Percentiles rank a stretch among this genome's conserved stretches.
These are phyloP conservation scores for Triplophysa tibetana DNA, from an alignment of 2,113 vertebrate species.

Conservation along the genomic window DNA sequence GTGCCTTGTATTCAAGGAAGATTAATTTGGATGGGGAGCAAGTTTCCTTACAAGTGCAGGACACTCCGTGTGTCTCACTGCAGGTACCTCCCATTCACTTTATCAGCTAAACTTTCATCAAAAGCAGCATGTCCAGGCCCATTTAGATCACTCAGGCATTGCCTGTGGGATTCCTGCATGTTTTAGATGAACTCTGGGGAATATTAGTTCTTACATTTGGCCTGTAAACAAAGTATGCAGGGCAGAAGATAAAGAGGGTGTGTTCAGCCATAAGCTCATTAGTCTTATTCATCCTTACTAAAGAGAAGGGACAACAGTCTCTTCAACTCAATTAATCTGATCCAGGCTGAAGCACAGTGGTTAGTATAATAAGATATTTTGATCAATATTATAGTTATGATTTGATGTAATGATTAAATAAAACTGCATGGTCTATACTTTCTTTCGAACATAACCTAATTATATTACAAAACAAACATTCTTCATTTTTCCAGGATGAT, in stretches of 20 bases:
- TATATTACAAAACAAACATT: too few species aligned
- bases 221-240: conserved; percentile 44
- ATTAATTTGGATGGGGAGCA: conserved; percentile 87
- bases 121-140: conserved; percentile 7
- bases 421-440: too few species aligned
- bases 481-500: conserved; percentile 70
- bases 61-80: conserved; percentile 86
- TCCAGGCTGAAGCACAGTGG: conserved; percentile 4
- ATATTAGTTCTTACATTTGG: conserved; percentile 47
- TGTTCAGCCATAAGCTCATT: conserved; percentile 48
- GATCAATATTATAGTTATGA: too few species aligned
- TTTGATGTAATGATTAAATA: too few species aligned
- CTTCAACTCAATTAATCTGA: conserved; percentile 22
- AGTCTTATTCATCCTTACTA: conserved; percentile 25
- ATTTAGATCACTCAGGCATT: conserved; percentile 31
- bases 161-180: conserved; percentile 29
- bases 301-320: not conserved
- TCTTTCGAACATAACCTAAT: too few species aligned
- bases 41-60: conserved; percentile 90
- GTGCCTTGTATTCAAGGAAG: conserved; percentile 88
- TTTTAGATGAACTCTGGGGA: conserved; percentile 50
- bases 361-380: not conserved
- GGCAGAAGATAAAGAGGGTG: conserved; percentile 45
- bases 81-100: conserved; percentile 75
- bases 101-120: not conserved